Evolutionary conservation across 1,140 invertebrate genomes (phyloP).

Genomic region (Drosophila mayri): DNA sequence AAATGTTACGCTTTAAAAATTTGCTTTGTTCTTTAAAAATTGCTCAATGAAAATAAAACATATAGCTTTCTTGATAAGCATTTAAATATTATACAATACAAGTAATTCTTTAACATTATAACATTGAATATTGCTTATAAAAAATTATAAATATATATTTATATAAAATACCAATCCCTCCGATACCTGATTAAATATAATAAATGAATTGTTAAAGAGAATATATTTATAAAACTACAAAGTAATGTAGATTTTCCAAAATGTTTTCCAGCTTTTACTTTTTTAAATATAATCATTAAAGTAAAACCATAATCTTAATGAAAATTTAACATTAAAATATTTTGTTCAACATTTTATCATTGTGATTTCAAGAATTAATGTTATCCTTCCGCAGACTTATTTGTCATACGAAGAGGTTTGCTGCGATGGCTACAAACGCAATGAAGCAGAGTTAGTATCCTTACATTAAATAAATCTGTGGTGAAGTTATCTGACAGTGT

Average conservation of each 20-base stretch:
- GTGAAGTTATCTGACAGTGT: background rate
- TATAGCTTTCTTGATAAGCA: background rate
- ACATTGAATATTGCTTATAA: too few relatives aligned
- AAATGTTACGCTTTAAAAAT: background rate
- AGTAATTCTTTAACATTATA: too few relatives aligned
- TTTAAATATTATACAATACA: background rate
- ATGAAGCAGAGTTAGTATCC: conserved; percentile 53
- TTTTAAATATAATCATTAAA: background rate
- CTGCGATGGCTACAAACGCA: conserved; percentile 67
- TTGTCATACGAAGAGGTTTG: conserved; percentile 59
- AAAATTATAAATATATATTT: too few relatives aligned
- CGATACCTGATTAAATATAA: too few relatives aligned
- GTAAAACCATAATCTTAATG: background rate
- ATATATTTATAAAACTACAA: background rate
- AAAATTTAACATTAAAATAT: background rate
- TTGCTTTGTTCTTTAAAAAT: too few relatives aligned
- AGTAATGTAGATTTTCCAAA: background rate
- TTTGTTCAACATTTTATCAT: background rate
- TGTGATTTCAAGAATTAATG: background rate
- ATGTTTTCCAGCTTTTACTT: background rate
- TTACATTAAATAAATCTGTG: background rate
- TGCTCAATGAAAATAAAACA: background rate
- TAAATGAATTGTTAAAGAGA: too few relatives aligned
- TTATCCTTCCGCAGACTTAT: conserved; percentile 47
- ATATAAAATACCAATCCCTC: too few relatives aligned